Conservation (phyloP, 2,888 invertebrate species). For the Caradrina kadenii region DNA sequence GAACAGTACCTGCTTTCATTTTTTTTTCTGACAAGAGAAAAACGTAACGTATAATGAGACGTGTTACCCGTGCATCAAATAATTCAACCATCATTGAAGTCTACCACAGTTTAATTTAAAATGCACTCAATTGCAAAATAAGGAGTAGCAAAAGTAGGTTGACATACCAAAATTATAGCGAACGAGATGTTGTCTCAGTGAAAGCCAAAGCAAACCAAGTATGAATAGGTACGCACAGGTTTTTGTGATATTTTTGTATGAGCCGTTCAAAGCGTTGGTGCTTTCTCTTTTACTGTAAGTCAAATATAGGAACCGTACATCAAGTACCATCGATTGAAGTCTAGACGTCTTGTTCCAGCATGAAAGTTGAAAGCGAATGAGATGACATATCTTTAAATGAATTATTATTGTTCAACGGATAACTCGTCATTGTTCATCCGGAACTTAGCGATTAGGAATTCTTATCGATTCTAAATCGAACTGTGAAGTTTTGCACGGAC, state of each 20-base stretch:
- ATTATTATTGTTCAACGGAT: constrained; percentile 10
- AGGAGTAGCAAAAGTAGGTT: constrained; percentile 19
- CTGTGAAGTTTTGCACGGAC: constrained; percentile 6
- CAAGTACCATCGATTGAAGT: constrained; percentile 30
- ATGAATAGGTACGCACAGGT: constrained; percentile 16
- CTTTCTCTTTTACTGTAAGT: constrained; percentile 58
- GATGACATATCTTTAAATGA: neutral
- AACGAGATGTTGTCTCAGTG: constrained; percentile 46
- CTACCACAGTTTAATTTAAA: neutral
- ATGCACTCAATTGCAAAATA: constrained; percentile 28
- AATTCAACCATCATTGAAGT: constrained; percentile 10
- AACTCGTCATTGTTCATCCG: constrained; percentile 12
- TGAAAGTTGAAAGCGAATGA: constrained; percentile 28
- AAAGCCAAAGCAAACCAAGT: constrained; percentile 46
- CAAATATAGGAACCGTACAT: constrained; percentile 27
- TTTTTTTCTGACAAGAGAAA: constrained; percentile 2
- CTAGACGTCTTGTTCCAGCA: constrained; percentile 4
- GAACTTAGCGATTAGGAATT: constrained; percentile 20
- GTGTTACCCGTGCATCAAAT: neutral
- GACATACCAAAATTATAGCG: constrained; percentile 29
- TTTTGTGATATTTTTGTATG: constrained; percentile 51
- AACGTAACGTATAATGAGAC: neutral
- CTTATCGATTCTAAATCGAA: constrained; percentile 2
- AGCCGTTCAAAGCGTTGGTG: constrained; percentile 16
- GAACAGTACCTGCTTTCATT: constrained; percentile 20